These are phyloP conservation scores for Lipotes vexillifer DNA, from an alignment of 2,113 vertebrate genomes.

Conservation along the genomic window DNA sequence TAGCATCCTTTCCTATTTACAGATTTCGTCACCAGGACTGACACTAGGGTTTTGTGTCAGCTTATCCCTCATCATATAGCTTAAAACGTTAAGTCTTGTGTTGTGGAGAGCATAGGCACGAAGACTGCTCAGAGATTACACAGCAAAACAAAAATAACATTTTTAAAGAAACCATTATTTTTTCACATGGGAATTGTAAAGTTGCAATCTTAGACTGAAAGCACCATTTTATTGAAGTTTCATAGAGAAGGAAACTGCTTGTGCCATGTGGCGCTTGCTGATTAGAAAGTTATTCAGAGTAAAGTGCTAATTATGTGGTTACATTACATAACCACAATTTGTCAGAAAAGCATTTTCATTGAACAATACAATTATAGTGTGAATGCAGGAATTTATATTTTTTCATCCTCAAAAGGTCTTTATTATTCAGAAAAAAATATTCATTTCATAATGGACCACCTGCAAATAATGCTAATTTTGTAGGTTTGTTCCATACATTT, in stretches of 20 bases:
- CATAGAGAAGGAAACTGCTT: background rate
- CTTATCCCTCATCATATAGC: background rate
- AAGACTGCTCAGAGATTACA: background rate
- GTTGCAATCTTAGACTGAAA: background rate
- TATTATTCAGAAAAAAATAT: background rate
- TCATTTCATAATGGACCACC: background rate
- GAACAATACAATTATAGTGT: background rate
- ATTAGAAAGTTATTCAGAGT: background rate
- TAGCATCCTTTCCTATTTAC: background rate
- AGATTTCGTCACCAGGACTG: background rate
- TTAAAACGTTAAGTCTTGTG: background rate
- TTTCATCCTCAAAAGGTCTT: background rate
- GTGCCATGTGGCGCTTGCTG: background rate
- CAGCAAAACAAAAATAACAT: background rate
- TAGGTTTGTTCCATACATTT: background rate
- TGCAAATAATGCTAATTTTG: background rate
- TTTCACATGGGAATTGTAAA: background rate
- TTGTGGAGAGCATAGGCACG: too few relatives aligned
- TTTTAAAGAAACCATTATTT: background rate
- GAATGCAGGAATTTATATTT: background rate
- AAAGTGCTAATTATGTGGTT: background rate
- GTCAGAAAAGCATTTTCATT: background rate
- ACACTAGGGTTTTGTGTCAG: background rate
- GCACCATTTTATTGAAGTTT: background rate
- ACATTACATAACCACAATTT: background rate